phyloP scores from a whole-genome alignment of 2,113 vertebrate genomes.

The Ia io region DNA sequence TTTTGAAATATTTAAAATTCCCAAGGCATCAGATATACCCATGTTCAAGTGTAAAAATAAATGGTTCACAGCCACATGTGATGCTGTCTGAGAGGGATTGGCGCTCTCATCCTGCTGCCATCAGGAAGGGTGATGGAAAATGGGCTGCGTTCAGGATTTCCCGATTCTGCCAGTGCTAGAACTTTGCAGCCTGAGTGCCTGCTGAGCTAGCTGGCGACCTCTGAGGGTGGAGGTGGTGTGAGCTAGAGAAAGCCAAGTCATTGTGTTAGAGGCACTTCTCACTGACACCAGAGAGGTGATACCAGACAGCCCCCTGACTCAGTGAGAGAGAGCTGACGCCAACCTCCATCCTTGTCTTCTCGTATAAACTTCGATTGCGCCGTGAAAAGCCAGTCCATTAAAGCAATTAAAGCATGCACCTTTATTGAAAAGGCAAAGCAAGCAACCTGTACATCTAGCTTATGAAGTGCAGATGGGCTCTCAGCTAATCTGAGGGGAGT shows the following conservation, averaged over 20 bases:
- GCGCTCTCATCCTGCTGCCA: neutral
- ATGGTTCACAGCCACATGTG: neutral
- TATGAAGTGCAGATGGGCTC: too few relatives aligned
- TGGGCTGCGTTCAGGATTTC: neutral
- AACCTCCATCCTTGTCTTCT: too few relatives aligned
- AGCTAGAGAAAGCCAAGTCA: neutral
- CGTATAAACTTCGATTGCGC: too few relatives aligned
- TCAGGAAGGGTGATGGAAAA: neutral
- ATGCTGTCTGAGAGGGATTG: neutral
- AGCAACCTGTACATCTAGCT: too few relatives aligned
- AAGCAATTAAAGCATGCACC: too few relatives aligned
- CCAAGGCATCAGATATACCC: neutral
- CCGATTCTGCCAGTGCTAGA: neutral
- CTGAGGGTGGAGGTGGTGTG: neutral
- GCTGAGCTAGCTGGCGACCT: neutral
- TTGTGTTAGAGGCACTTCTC: too few relatives aligned
- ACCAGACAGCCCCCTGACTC: too few relatives aligned
- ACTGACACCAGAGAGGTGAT: too few relatives aligned
- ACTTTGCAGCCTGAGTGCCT: neutral
- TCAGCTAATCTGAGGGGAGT: too few relatives aligned
- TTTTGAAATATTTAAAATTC: slow-evolving; percentile 36
- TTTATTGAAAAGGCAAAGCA: too few relatives aligned
- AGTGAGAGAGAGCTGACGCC: too few relatives aligned
- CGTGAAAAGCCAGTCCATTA: too few relatives aligned
- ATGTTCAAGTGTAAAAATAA: neutral